Percentiles rank a stretch among this genome's conserved stretches.
These are phyloP conservation scores for Neopelma chrysocephalum DNA, from an alignment of 2,797 vertebrate species.

Conservation along the genomic window DNA sequence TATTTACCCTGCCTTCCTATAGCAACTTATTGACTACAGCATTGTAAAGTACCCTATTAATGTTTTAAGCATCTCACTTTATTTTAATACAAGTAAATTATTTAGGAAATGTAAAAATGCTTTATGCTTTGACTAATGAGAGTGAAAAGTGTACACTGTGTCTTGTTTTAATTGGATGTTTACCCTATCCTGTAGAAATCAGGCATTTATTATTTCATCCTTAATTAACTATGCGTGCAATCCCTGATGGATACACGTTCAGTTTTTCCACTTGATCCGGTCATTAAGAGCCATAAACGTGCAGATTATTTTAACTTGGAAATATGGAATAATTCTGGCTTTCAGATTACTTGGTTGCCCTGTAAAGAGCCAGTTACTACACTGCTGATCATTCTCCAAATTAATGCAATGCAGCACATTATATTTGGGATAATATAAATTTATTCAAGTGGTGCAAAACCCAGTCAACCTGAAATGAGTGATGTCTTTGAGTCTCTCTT, in stretches of 20 bases:
- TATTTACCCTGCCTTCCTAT: slow-evolving; percentile 69
- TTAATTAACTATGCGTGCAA: slow-evolving; percentile 65
- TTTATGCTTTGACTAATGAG: slow-evolving; percentile 77
- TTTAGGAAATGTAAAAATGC: slow-evolving; percentile 75
- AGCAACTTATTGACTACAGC: slow-evolving; percentile 72
- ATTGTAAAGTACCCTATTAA: slow-evolving; percentile 73
- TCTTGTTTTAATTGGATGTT: slow-evolving; percentile 77
- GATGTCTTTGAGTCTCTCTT: not conserved
- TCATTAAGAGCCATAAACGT: slow-evolving; percentile 56
- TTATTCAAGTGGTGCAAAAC: not conserved
- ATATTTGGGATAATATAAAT: not conserved
- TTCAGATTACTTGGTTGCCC: not conserved
- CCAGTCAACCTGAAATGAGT: not conserved
- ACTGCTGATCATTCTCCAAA: not conserved
- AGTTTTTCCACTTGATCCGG: slow-evolving; percentile 16
- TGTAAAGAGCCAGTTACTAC: not conserved
- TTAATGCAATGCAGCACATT: not conserved
- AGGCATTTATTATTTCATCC: slow-evolving; percentile 71
- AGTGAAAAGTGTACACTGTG: slow-evolving; percentile 54
- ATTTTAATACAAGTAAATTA: slow-evolving; percentile 79
- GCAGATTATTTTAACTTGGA: slow-evolving; percentile 45
- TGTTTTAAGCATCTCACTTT: slow-evolving; percentile 76
- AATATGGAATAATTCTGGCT: not conserved
- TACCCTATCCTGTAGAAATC: slow-evolving; percentile 71
- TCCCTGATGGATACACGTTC: slow-evolving; percentile 58